Evolutionary conservation across 1,140 invertebrate species (phyloP), one percentile per base, ranked within the genome.

Genomic region (Micrasema longulum): DNA sequence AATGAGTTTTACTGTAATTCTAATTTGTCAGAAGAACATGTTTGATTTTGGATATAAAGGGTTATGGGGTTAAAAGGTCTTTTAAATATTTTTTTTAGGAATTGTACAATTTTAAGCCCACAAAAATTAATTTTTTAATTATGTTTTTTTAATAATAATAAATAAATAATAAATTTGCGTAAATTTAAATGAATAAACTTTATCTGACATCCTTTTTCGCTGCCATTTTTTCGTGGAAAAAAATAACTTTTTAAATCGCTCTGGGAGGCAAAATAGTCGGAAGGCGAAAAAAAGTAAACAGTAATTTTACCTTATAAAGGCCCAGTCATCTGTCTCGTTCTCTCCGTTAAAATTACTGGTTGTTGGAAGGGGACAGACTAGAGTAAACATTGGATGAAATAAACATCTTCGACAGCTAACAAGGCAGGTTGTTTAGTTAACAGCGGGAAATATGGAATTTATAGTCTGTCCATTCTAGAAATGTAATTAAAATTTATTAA

Each of bases 371-470:
- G 64, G 69, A 71, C 22, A 16, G 12, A 23, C 23, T 52, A 72
- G 64, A 75, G 69, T 72, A 75, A 75, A 75, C 69, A 75, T 70
- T 72, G 63, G 62, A 26, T 53, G 38, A 69, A 72, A 72, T 57
- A 75, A 75, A 75, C 69, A 36, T 69, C 53, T 71, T 50, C 53
- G 68, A 65, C 20, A 43, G 65, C 41, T 67, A 74, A 70, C 50
- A 71, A 70, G 70, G 67, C 53, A 69, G 38, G 64, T 66, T 66
- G 64, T 66, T 66, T 66, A 60, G 36, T 52, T 23, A 53, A 43
- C 67, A 48, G 55, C 62, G 62, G 31, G 62, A 48, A n/a, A 47
- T 47, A 47, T n/a, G 14, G 26, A 41, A 57, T 22, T 11, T 60
- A 38, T 20, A 60, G 35, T 60, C 35, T 18, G 36, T 60, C 41